Evolutionary conservation across 1,140 invertebrate genomes (phyloP).

Genomic region (Latrodectus geometricus): DNA sequence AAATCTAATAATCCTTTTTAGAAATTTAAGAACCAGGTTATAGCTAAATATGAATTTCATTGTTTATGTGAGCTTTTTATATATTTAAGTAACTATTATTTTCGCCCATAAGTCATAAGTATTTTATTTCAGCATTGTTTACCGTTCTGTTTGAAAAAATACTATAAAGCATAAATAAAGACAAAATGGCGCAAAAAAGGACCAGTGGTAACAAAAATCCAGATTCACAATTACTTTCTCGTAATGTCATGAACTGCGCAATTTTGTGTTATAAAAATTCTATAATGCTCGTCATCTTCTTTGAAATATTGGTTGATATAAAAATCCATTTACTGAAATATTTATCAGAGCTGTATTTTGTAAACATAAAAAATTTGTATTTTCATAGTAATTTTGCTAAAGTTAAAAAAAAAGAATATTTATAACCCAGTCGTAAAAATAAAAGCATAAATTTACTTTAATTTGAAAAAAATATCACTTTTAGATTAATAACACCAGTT

Average conservation of each 20-base stretch:
- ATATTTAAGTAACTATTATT: neutral
- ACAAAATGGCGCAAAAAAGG: neutral
- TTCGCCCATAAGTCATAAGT: conserved; percentile 15
- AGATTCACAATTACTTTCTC: neutral
- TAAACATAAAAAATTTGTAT: neutral
- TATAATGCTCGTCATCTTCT: no score
- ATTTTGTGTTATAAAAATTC: no score
- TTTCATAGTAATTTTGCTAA: neutral
- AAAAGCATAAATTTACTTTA: no score
- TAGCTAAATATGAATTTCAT: conserved; percentile 2
- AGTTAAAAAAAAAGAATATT: no score
- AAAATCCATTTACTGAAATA: neutral
- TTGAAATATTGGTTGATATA: neutral
- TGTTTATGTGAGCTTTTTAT: conserved; percentile 16
- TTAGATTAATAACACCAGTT: no score
- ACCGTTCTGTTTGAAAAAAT: neutral
- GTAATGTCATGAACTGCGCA: neutral
- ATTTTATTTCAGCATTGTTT: neutral
- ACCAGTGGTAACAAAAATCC: neutral
- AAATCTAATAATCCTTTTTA: conserved; percentile 19
- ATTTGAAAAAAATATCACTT: no score
- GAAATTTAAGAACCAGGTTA: conserved; percentile 38
- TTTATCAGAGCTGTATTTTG: neutral
- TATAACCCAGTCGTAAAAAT: no score
- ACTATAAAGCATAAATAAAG: neutral